Evolutionary conservation across 2,113 vertebrate species (phyloP), one percentile per base, ranked within the genome.

Genomic region (Suncus etruscus): DNA sequence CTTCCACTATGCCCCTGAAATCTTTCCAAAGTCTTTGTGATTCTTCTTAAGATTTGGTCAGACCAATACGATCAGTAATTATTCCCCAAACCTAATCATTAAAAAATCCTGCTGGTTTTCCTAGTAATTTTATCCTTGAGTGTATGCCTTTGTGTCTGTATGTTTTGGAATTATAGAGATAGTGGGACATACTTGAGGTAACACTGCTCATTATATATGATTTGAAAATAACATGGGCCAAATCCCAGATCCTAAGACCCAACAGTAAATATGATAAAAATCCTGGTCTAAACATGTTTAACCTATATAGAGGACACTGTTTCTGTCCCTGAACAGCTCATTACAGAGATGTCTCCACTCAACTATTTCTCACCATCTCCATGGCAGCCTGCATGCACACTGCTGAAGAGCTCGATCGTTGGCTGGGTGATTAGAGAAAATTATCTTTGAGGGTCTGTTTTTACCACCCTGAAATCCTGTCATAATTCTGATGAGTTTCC

Each of bases 181-280:
- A 39, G 87, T 68, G 22, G 83, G 54, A 73, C 83, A 76, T 88
- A 91, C 48, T 61, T 91, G 80, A 15, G 72, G 88, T 63, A 73
- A 32, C 63, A 91, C 61, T 86, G 72, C 45, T 94, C 72, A 77
- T 83, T 86, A 81, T 83, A 47, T 80, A 86, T 80, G 83, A 90
- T 91, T 68, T 93, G 75, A 86, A 93, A 92, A 90, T 65, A 95
- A 75, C 68, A 27, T 29, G 39, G 58, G 80, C 66, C 29, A 47
- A 87, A 93, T 92, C 87, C 83, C 83, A 95, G 79, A 91, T 54
- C 78, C 76, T 91, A 73, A 94, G 51, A 93, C 39, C 70, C 72
- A 94, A 86, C 47, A 87, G 63, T 83, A 81, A 94, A 87, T 85
- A 93, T 66, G 80, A 90, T 83, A 94, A 90, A 90, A 95, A 91